Evolutionary conservation across 2,888 invertebrate genomes (phyloP).

Genomic region (Hemithea aestivaria): DNA sequence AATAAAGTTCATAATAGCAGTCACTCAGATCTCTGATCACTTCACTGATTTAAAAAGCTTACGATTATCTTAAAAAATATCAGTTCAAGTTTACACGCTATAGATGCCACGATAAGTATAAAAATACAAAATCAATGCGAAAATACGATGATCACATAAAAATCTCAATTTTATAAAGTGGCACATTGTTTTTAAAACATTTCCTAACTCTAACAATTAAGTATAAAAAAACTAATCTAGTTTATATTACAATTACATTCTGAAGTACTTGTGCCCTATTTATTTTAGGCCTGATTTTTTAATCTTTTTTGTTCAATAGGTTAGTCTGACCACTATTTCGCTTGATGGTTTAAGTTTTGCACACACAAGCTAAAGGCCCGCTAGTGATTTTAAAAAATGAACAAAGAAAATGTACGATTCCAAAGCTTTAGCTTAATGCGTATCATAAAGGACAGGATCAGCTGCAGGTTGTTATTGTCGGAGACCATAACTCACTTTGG

Average conservation of each 20-base stretch:
- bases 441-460: too few relatives aligned
- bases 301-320: too few relatives aligned
- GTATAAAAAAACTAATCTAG: conserved; percentile 13
- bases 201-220: conserved; percentile 9
- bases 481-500: too few relatives aligned
- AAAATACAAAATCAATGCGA: conserved; percentile 31
- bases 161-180: conserved; percentile 48
- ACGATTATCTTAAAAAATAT: conserved; percentile 59
- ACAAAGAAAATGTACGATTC: too few relatives aligned
- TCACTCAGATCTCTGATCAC: conserved; percentile 27
- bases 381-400: too few relatives aligned
- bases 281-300: conserved; percentile 32
- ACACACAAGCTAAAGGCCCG: too few relatives aligned
- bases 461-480: too few relatives aligned
- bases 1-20: too few relatives aligned
- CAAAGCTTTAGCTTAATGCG: too few relatives aligned
- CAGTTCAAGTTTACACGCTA: conserved; percentile 59
- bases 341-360: too few relatives aligned
- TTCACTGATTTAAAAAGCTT: conserved; percentile 55
- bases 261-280: conserved; percentile 24
- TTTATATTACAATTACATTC: conserved; percentile 15
- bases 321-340: too few relatives aligned
- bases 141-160: conserved; percentile 43
- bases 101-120: conserved; percentile 24
- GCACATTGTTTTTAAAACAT: conserved; percentile 38